Percentiles rank a stretch among this genome's conserved stretches.
Evolutionary conservation across 2,888 invertebrate species (phyloP).

Genomic region (Lithodes maja): DNA sequence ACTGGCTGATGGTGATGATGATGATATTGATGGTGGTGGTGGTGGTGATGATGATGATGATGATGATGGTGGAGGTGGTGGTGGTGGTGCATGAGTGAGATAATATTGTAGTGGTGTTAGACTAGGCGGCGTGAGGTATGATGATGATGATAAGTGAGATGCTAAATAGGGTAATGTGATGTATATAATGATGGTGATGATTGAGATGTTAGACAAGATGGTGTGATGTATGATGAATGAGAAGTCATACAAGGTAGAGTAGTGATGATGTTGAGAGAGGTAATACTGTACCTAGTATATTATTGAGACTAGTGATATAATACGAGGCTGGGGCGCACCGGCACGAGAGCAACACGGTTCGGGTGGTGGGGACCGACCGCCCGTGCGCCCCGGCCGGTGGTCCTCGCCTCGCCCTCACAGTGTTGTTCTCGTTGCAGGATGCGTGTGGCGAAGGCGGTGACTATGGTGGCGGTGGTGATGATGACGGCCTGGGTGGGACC

Average conservation of each 20-base stretch:
- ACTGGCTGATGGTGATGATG: slow-evolving; percentile 1
- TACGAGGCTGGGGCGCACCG: background rate
- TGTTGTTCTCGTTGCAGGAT: slow-evolving; percentile 59
- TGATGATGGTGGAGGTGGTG: slow-evolving; percentile 23
- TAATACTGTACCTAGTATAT: background rate
- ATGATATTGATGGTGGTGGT: slow-evolving; percentile 16
- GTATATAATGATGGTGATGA: background rate
- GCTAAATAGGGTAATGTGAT: no score
- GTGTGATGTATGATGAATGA: background rate
- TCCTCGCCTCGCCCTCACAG: slow-evolving; percentile 37
- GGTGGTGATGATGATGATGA: slow-evolving; percentile 7
- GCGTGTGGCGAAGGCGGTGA: slow-evolving; percentile 24
- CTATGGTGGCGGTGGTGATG: slow-evolving; percentile 25
- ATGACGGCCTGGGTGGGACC: slow-evolving; percentile 9
- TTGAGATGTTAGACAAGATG: background rate
- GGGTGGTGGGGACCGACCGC: background rate
- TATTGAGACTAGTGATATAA: no score
- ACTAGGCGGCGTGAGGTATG: background rate
- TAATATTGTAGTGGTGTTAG: no score
- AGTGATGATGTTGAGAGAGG: background rate
- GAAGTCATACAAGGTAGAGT: background rate
- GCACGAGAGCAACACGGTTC: slow-evolving; percentile 3
- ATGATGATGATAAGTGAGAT: background rate
- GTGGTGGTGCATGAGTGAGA: background rate
- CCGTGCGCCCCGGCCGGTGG: background rate